Evolutionary conservation across 2,113 vertebrate species (phyloP), one percentile per base, ranked within the genome.

Genomic region (Rhadina sibilatrix): DNA sequence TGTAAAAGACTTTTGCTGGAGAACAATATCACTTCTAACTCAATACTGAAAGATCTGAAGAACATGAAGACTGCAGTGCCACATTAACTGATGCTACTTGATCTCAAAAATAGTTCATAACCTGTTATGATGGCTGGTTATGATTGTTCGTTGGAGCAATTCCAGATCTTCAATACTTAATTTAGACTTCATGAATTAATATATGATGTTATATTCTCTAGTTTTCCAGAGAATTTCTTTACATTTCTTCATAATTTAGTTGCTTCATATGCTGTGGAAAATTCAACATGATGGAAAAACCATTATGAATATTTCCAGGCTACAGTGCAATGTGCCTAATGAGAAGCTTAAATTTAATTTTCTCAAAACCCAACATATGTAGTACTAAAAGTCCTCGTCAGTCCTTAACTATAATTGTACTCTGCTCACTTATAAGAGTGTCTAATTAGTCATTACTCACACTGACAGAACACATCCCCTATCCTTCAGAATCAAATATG

Each of bases 391-490:
- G 88, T 91, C 52, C 89, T 72, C 92, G 63, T 81, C 87, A 89
- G 22, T 22, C 27, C 75, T 75, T 33, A 87, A 94, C 70, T 90
- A 90, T 52, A 88, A 66, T 57, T 89, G 21, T 38, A 57, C 35
- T 87, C 87, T 93, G 44, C 37, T 90, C 89, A 65, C 82, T 94
- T 83, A 64, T 22, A 82, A 25, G 63, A 35, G 47, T 77, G 49
- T 33, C 68, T 93, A 91, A 95, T 94, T 93, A 94, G 77, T 78
- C 83, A 87, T 94, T 94, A 95, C 54, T 96, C 78, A 95, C 77
- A 81, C 5, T 44, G 69, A 77, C 42, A 90, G 63, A 82, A 91
- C 78, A 74, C 42, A 94, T 72, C 11, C 21, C 38, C 33, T 93
- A 46, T 77, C 59, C 95, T 47, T 38, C 19, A 68, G 66, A 97